Evolutionary conservation across 2,888 invertebrate genomes (phyloP).

Genomic region (Cosmopolites sordidus): DNA sequence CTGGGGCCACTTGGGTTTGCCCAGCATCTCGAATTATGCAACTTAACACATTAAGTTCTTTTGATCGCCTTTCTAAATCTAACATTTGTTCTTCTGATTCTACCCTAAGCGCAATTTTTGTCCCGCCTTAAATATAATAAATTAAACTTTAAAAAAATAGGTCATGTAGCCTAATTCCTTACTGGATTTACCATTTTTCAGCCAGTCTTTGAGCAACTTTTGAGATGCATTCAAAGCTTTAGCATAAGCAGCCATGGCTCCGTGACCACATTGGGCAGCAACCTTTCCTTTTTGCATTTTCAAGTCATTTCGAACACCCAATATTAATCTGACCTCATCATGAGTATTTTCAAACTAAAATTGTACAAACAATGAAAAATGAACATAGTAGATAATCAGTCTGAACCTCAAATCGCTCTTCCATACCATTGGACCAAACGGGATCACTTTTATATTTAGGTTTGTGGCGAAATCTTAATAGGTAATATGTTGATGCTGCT

Average conservation of each 20-base stretch:
- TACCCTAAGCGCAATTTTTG: slow-evolving; percentile 81
- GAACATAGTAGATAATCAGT: too few species aligned
- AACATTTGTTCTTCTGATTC: slow-evolving; percentile 72
- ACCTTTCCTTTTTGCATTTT: slow-evolving; percentile 96
- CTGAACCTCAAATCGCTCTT: slow-evolving; percentile 42
- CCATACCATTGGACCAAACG: slow-evolving; percentile 38
- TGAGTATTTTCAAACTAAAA: slow-evolving; percentile 42
- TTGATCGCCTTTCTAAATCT: slow-evolving; percentile 66
- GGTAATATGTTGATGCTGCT: slow-evolving; percentile 38
- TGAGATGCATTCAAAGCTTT: slow-evolving; percentile 61
- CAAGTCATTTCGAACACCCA: slow-evolving; percentile 83
- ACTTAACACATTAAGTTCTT: slow-evolving; percentile 63
- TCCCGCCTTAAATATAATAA: slow-evolving; percentile 56
- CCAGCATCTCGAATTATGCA: slow-evolving; percentile 86
- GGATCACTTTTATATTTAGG: slow-evolving; percentile 23
- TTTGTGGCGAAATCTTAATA: slow-evolving; percentile 33
- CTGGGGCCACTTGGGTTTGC: slow-evolving; percentile 85
- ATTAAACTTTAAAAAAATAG: background rate
- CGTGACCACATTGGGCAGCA: slow-evolving; percentile 92
- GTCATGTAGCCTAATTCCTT: too few species aligned
- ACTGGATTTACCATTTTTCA: slow-evolving; percentile 35
- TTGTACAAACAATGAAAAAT: background rate
- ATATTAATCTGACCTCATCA: slow-evolving; percentile 72
- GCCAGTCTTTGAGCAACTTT: slow-evolving; percentile 58
- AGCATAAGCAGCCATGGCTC: slow-evolving; percentile 83